Evolutionary conservation across 2,888 invertebrate species (phyloP).

Genomic region (Capitulum mitella): DNA sequence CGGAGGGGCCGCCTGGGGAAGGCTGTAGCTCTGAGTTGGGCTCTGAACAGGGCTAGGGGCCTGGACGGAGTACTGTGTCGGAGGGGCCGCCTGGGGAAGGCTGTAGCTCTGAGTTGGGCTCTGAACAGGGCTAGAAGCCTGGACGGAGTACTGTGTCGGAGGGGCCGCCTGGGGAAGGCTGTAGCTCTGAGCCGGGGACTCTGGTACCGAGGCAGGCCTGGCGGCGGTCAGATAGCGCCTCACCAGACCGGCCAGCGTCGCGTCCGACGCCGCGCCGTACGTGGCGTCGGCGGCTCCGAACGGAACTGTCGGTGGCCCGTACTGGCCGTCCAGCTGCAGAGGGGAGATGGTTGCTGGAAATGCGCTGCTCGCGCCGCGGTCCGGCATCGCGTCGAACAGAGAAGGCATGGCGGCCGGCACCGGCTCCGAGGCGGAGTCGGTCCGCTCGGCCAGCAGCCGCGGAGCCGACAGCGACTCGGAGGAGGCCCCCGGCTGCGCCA

Average conservation of each 20-base stretch:
- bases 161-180: too few relatives aligned
- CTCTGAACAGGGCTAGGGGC: too few relatives aligned
- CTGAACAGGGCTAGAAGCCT: background rate
- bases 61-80: too few relatives aligned
- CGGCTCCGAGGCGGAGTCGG: background rate
- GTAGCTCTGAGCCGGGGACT: too few relatives aligned
- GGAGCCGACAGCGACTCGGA: background rate
- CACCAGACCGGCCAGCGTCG: background rate
- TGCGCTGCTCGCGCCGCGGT: background rate
- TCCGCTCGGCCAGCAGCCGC: background rate
- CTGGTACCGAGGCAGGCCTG: background rate
- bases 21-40: too few relatives aligned
- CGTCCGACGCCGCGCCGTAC: background rate
- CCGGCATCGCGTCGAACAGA: conserved; percentile 1
- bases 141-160: background rate
- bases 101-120: background rate
- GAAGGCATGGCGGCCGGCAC: background rate
- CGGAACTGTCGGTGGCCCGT: conserved; percentile 8
- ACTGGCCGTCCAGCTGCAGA: background rate
- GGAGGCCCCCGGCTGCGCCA: background rate
- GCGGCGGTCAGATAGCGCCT: background rate
- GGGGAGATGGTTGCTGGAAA: background rate
- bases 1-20: too few relatives aligned
- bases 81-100: background rate
- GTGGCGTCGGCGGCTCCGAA: background rate